A percentile compares a stretch with the other conserved stretches of the same genome.
Conservation (phyloP, 2,888 invertebrate genomes). For the Rhagophthalmus giganteus region DNA sequence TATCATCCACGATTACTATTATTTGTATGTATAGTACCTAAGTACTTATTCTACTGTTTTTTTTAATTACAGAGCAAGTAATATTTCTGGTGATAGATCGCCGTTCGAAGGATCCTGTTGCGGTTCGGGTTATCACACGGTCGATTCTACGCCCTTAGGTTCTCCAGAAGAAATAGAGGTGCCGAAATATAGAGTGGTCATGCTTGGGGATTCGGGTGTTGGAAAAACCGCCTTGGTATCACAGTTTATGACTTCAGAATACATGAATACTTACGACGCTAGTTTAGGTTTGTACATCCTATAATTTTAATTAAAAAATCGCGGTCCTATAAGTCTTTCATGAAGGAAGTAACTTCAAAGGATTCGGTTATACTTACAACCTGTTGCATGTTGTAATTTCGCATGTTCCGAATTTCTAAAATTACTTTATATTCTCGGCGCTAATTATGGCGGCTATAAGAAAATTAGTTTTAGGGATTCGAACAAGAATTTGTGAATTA, state of each 20-base stretch:
- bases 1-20: too few relatives aligned
- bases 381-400: constrained; percentile 13
- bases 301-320: constrained; percentile 6
- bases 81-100: constrained; percentile 69
- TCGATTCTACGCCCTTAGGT: constrained; percentile 74
- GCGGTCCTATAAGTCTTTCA: too few relatives aligned
- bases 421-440: too few relatives aligned
- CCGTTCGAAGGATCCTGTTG: constrained; percentile 89
- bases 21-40: too few relatives aligned
- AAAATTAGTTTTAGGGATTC: too few relatives aligned
- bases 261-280: constrained; percentile 93
- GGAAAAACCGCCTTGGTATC: constrained; percentile 90
- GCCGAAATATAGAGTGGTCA: constrained; percentile 78
- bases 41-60: too few relatives aligned
- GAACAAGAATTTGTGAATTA: too few relatives aligned
- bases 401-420: too few relatives aligned
- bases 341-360: too few relatives aligned
- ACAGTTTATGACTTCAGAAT: constrained; percentile 94
- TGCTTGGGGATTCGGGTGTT: constrained; percentile 82
- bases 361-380: background rate
- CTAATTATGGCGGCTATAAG: too few relatives aligned
- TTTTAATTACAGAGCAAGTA: constrained; percentile 73
- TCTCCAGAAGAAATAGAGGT: constrained; percentile 74
- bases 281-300: constrained; percentile 77
- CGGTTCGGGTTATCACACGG: constrained; percentile 76